Evolutionary conservation across 2,113 vertebrate species (phyloP).

Genomic region (Cyanoliseus patagonus): DNA sequence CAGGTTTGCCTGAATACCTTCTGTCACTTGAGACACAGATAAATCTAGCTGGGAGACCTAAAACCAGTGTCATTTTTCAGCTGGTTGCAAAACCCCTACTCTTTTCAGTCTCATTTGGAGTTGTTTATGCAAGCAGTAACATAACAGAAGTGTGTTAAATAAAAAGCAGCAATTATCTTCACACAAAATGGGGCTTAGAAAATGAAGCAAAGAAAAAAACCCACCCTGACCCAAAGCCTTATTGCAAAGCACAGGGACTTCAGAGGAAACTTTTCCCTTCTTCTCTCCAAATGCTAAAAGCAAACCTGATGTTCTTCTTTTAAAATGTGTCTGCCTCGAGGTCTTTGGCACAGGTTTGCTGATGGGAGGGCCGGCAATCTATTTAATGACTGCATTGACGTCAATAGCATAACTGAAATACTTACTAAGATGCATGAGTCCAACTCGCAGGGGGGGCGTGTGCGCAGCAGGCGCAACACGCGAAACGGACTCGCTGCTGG

Average conservation of each 20-base stretch:
- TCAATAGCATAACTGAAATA: constrained; percentile 99
- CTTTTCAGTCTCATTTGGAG: constrained; percentile 49
- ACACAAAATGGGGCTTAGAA: constrained; percentile 7
- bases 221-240: neutral
- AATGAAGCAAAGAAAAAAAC: neutral
- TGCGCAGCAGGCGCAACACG: constrained; percentile 77
- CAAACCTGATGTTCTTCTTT: constrained; percentile 84
- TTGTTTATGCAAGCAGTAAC: constrained; percentile 14
- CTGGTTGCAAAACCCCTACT: neutral
- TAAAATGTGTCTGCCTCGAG: constrained; percentile 85
- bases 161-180: neutral
- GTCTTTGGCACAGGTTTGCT: constrained; percentile 83
- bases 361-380: constrained; percentile 88
- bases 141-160: neutral
- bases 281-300: constrained; percentile 71
- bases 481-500: constrained; percentile 74
- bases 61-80: constrained; percentile 58
- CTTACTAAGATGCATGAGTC: constrained; percentile 91
- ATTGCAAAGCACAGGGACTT: constrained; percentile 32
- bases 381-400: constrained; percentile 99
- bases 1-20: constrained; percentile 63
- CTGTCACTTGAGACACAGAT: constrained; percentile 38
- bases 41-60: constrained; percentile 6
- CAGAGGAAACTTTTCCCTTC: constrained; percentile 68
- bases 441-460: constrained; percentile 81